A percentile compares a stretch with the other conserved stretches of the same genome.
Conservation (phyloP, 2,888 invertebrate genomes). For the Cephus spinipes region DNA sequence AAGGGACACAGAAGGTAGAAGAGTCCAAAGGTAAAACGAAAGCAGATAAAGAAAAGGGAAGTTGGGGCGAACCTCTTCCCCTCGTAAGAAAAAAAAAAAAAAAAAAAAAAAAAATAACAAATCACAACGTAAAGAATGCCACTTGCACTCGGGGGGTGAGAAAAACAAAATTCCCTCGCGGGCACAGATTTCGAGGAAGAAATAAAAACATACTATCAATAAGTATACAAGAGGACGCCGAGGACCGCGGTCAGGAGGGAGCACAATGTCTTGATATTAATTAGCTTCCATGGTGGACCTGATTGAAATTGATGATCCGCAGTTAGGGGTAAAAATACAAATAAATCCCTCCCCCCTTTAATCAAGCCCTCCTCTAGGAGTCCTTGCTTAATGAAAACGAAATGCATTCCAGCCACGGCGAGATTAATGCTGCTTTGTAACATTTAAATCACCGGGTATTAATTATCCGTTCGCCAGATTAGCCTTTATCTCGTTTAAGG, state of each 20-base stretch:
- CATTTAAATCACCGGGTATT: constrained; percentile 9
- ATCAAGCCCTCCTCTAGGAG: background rate
- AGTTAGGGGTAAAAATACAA: constrained; percentile 7
- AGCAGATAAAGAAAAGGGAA: background rate
- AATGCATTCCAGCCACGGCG: constrained; percentile 5
- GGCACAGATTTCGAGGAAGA: background rate
- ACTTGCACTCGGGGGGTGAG: constrained; percentile 1
- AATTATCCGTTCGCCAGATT: constrained; percentile 7
- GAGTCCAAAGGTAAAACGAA: background rate
- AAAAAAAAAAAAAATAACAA: background rate
- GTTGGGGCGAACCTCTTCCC: background rate
- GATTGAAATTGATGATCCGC: constrained; percentile 8
- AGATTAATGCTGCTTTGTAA: constrained; percentile 9
- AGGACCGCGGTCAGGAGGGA: background rate
- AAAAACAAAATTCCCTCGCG: background rate
- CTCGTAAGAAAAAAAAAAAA: background rate
- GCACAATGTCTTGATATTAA: background rate
- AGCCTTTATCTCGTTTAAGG: constrained; percentile 7
- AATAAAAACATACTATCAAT: background rate
- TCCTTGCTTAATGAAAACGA: constrained; percentile 5
- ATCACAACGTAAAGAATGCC: background rate
- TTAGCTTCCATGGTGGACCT: constrained; percentile 5
- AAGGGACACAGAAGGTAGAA: background rate
- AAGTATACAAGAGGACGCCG: background rate
- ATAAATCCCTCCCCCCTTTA: background rate